Conservation (phyloP, 2,888 invertebrate genomes). For the Calameuta idolon region DNA sequence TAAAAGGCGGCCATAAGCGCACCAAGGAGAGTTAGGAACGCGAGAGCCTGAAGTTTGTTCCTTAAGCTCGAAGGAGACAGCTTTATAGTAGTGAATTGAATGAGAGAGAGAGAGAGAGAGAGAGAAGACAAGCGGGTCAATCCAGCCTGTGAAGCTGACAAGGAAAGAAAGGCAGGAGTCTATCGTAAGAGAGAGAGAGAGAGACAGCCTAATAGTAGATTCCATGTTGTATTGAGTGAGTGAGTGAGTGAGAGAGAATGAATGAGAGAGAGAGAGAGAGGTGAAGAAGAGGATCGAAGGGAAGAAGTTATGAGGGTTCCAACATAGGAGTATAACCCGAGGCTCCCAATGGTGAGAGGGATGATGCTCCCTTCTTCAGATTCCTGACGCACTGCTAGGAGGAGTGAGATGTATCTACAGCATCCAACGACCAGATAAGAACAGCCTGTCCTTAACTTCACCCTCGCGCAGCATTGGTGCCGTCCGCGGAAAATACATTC, state of each 20-base stretch:
- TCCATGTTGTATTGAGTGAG: too few species aligned
- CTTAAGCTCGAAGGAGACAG: background rate
- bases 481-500: too few species aligned
- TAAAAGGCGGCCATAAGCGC: background rate
- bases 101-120: slow-evolving; percentile 2
- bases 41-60: background rate
- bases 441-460: too few species aligned
- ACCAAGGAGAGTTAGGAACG: background rate
- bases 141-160: background rate
- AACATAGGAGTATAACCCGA: slow-evolving; percentile 17
- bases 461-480: too few species aligned
- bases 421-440: too few species aligned
- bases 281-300: background rate
- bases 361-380: slow-evolving; percentile 9
- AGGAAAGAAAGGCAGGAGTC: background rate
- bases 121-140: background rate
- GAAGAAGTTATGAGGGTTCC: slow-evolving; percentile 8
- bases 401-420: background rate
- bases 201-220: too few species aligned
- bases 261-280: too few species aligned
- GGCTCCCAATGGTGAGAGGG: slow-evolving; percentile 4
- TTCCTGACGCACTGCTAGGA: slow-evolving; percentile 4
- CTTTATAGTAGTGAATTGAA: background rate
- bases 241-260: too few species aligned
- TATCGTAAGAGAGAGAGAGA: too few species aligned